Base-by-base conservation (phyloP, 92 coral and sea anemone genomes). In the Porites evermanni region DNA sequence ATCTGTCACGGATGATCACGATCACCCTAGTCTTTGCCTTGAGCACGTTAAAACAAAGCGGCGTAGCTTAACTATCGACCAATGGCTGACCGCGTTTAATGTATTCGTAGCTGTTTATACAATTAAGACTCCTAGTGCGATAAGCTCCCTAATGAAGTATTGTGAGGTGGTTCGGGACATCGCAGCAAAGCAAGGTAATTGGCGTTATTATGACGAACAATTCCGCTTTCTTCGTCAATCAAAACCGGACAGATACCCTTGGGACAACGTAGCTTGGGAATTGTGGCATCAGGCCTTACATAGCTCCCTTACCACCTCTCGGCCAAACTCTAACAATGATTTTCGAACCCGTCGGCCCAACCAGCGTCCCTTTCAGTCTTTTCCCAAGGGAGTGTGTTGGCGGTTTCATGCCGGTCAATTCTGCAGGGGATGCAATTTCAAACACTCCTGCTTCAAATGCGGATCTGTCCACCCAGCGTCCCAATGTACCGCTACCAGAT, bases 151-250 rank as follows among this genome's bases (percentile, higher is more conserved):
- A 26, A 26, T 1, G 32, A 26, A 26, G 32, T 26, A 26, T 26
- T 26, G 32, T 26, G 32, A 26, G 32, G 32, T 26, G 32, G 32
- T 26, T 26, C 32, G 32, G 32, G 32, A 26, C 32, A 26, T 26
- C 32, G 32, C 32, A 12, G 59, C 53, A 20, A 72, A 72, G 32
- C 47, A 38, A 38, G 47, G 47, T 38, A 38, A 38, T 38, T 38
- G 47, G 47, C 47, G 47, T 38, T 38, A 59, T 64, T 87, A 91
- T 68, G 93, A 91, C 72, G 85, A 86, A 60, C 82, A 90, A 38
- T 90, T 90, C 76, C 87, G 91, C 6, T 90, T 74, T 71, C 73
- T 90, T n/a, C 51, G 91, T 12, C 93, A 90, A 79, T 50, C 87
- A 1, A 81, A 87, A 17, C 69, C 83, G 18, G 21, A 86, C 13